A percentile compares a stretch with the other conserved stretches of the same genome.
These are phyloP conservation scores for Syngnathus acus DNA, from an alignment of 2,797 vertebrate species.

Conservation along the genomic window DNA sequence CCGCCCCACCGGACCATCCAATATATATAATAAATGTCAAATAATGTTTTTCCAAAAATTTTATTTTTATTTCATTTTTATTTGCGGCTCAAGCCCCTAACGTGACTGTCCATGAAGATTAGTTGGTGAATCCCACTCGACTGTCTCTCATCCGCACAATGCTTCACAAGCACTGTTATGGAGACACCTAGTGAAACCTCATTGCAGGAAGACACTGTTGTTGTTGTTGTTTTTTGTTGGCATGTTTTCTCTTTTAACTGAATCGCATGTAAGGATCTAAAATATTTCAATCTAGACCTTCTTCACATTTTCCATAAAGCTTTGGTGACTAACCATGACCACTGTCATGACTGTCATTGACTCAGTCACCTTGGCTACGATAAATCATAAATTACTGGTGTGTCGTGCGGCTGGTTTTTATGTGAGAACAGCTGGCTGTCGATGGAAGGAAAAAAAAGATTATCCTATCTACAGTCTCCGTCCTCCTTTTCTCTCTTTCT, in stretches of 20 bases:
- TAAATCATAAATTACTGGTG: conserved; percentile 6
- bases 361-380: conserved; percentile 1
- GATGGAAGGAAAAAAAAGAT: conserved; percentile 36
- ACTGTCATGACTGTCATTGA: not conserved
- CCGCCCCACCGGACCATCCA: too few relatives aligned
- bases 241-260: not conserved
- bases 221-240: not conserved
- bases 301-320: conserved; percentile 4
- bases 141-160: not conserved
- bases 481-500: conserved; percentile 5
- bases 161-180: conserved; percentile 35
- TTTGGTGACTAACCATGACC: not conserved
- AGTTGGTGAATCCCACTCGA: not conserved
- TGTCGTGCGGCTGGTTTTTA: not conserved
- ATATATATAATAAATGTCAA: too few relatives aligned
- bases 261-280: not conserved
- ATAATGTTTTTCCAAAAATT: too few relatives aligned
- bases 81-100: too few relatives aligned
- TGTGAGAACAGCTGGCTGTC: conserved; percentile 17
- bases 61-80: too few relatives aligned
- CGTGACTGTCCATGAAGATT: too few relatives aligned
- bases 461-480: conserved; percentile 49
- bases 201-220: not conserved
- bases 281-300: not conserved
- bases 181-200: conserved; percentile 12